phyloP scores from a whole-genome alignment of 2,797 vertebrate species.

The Premnoplex brunnescens region DNA sequence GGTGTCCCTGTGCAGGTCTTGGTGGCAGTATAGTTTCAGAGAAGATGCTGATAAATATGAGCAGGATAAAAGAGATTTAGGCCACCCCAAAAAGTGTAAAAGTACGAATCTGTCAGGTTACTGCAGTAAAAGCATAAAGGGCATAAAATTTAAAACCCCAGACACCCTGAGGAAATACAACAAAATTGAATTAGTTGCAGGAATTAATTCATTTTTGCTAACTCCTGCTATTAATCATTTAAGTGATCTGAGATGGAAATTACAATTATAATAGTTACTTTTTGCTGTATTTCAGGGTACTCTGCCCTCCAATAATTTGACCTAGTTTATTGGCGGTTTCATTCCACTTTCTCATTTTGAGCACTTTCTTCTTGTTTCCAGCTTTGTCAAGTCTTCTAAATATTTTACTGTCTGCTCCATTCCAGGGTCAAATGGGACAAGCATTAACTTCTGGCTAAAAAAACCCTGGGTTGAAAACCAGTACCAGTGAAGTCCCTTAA shows the following conservation, averaged over 20 bases:
- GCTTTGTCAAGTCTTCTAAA: conserved; percentile 10
- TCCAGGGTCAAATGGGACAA: conserved; percentile 3
- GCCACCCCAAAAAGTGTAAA: background rate
- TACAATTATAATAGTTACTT: background rate
- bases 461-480: background rate
- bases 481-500: background rate
- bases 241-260: conserved; percentile 32
- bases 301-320: conserved; percentile 2
- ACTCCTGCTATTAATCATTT: conserved; percentile 37
- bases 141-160: background rate
- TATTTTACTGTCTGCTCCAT: background rate
- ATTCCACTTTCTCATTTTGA: background rate
- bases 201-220: conserved; percentile 41
- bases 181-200: conserved; percentile 38
- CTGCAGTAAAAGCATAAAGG: background rate
- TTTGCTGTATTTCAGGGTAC: conserved; percentile 9
- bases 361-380: background rate
- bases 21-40: background rate
- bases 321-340: conserved; percentile 5
- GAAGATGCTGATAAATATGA: background rate
- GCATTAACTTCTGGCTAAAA: background rate
- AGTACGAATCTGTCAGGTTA: background rate
- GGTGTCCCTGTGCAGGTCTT: background rate
- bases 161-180: conserved; percentile 20
- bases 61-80: background rate